phyloP scores from a whole-genome alignment of 2,113 vertebrate species.

The Myotis davidii region DNA sequence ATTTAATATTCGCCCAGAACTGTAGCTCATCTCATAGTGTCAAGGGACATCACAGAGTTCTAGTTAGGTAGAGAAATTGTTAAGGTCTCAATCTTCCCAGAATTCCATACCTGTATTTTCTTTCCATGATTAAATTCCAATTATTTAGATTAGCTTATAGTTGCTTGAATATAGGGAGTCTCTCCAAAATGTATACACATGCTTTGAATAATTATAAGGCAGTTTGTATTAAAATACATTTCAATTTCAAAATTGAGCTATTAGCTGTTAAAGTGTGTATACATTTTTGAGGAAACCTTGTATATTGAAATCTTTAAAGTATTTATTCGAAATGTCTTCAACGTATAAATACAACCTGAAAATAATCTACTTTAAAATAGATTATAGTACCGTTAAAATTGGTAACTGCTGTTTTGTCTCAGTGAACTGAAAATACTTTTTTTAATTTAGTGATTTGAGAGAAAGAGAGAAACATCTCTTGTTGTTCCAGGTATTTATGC shows the following conservation, averaged over 20 bases:
- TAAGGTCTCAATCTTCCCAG: background rate
- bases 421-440: background rate
- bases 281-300: too few species aligned
- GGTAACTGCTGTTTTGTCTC: background rate
- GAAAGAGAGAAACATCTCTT: background rate
- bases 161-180: background rate
- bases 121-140: background rate
- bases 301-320: background rate
- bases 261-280: too few species aligned
- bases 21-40: background rate
- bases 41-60: background rate
- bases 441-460: background rate
- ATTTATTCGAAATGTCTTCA: background rate
- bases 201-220: too few species aligned
- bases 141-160: background rate
- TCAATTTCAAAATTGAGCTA: too few species aligned
- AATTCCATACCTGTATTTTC: background rate
- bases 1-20: background rate
- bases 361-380: background rate
- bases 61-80: background rate
- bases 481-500: background rate
- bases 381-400: background rate
- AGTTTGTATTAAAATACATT: too few species aligned
- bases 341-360: background rate
- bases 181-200: too few species aligned